Percentiles rank a stretch among this genome's conserved stretches.
phyloP scores from a whole-genome alignment of 2,888 invertebrate genomes.

The Netelia fuscicornis region DNA sequence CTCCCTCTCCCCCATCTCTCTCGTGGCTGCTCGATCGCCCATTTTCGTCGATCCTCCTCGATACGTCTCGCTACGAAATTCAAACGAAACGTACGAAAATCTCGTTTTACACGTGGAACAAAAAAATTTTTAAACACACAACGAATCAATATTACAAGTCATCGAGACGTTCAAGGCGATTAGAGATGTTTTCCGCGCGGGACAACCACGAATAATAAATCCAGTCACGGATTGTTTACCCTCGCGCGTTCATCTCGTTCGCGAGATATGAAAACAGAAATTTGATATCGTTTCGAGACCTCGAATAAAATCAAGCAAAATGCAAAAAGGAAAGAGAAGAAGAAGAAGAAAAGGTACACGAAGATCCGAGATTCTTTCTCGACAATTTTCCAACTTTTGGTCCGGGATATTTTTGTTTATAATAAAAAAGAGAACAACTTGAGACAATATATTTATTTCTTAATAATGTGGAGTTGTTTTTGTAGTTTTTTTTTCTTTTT shows the following conservation, averaged over 20 bases:
- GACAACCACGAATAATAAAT: no score
- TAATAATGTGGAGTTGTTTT: slow-evolving; percentile 83
- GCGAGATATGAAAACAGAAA: neutral
- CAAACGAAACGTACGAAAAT: no score
- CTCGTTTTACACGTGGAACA: no score
- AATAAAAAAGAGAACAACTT: slow-evolving; percentile 66
- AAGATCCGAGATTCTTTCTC: no score
- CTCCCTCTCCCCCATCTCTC: neutral
- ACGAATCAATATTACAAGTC: slow-evolving; percentile 7
- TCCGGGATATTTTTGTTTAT: neutral
- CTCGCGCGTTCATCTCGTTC: no score
- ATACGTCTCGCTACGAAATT: no score
- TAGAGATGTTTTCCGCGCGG: no score
- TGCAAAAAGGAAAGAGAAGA: neutral
- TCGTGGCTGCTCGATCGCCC: neutral
- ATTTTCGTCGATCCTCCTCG: no score
- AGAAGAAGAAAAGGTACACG: neutral
- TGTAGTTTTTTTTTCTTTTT: slow-evolving; percentile 68
- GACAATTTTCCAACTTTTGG: slow-evolving; percentile 6
- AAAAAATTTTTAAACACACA: no score
- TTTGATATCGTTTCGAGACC: neutral
- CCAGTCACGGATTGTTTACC: no score
- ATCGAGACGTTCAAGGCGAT: slow-evolving; percentile 15
- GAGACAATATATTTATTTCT: slow-evolving; percentile 85
- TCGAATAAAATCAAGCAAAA: neutral